These are phyloP conservation scores for Etheostoma perlongum DNA, from an alignment of 2,797 vertebrate genomes.

Conservation along the genomic window DNA sequence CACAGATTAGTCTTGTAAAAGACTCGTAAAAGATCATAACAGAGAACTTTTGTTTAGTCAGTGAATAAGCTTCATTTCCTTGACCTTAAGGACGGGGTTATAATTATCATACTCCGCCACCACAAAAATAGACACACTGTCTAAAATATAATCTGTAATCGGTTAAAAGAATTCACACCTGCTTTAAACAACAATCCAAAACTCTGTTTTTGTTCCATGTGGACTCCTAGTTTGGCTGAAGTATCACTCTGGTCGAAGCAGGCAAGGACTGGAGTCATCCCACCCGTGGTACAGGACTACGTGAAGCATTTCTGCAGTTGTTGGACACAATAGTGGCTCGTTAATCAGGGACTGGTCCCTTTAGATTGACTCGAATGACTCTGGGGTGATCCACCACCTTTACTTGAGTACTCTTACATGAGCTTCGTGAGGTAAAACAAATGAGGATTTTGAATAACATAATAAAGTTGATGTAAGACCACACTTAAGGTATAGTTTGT, in stretches of 20 bases:
- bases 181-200: constrained; percentile 19
- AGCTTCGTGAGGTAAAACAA: neutral
- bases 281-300: constrained; percentile 1
- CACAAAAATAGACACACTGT: constrained; percentile 7
- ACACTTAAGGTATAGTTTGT: constrained; percentile 37
- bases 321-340: constrained; percentile 25
- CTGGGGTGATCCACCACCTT: constrained; percentile 32
- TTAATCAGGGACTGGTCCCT: constrained; percentile 38
- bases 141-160: constrained; percentile 13
- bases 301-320: constrained; percentile 24
- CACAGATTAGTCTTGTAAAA: constrained; percentile 40
- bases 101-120: constrained; percentile 5
- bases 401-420: constrained; percentile 27
- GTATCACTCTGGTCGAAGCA: constrained; percentile 11
- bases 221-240: constrained; percentile 11
- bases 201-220: constrained; percentile 15
- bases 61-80: constrained; percentile 51
- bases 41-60: constrained; percentile 67
- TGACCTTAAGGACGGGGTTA: constrained; percentile 34
- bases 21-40: constrained; percentile 42
- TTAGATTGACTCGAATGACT: constrained; percentile 49
- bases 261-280: constrained; percentile 8
- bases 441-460: constrained; percentile 29
- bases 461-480: constrained; percentile 22
- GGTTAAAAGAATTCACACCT: constrained; percentile 1